Percentiles rank a stretch among this genome's conserved stretches.
phyloP scores from a whole-genome alignment of 2,888 invertebrate species.

The Petrophora chlorosata region DNA sequence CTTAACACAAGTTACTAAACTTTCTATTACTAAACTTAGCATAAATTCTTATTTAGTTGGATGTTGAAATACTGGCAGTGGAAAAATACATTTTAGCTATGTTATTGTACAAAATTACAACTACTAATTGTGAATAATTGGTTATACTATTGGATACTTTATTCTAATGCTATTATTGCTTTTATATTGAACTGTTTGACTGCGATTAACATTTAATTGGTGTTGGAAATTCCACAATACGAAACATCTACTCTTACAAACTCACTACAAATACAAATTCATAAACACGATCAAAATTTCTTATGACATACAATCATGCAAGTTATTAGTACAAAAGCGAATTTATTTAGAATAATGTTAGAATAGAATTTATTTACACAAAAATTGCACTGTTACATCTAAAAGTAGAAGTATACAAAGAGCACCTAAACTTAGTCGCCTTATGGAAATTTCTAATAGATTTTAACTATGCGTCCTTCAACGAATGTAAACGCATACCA shows the following conservation, averaged over 20 bases:
- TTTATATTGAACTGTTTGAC: neutral
- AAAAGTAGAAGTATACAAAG: conserved; percentile 52
- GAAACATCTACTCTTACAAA: conserved; percentile 19
- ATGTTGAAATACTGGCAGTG: conserved; percentile 84
- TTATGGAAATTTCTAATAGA: conserved; percentile 17
- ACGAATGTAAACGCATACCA: neutral
- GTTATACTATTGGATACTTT: neutral
- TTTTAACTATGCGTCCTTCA: neutral
- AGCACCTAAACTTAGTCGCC: conserved; percentile 58
- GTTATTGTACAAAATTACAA: conserved; percentile 55
- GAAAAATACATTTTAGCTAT: conserved; percentile 73
- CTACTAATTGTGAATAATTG: conserved; percentile 44
- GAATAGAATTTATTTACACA: conserved; percentile 40
- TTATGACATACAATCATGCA: conserved; percentile 35
- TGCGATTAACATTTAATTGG: conserved; percentile 6
- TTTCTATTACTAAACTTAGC: conserved; percentile 55
- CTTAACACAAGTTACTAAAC: conserved; percentile 50
- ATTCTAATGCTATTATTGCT: conserved; percentile 8
- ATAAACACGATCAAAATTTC: conserved; percentile 46
- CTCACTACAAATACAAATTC: conserved; percentile 35
- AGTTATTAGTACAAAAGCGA: conserved; percentile 40
- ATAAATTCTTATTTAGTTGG: conserved; percentile 60
- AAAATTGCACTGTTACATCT: conserved; percentile 61
- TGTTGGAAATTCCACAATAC: conserved; percentile 19
- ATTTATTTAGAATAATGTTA: conserved; percentile 37